Percentiles rank a stretch among this genome's conserved stretches.
These are phyloP conservation scores for Promerops cafer DNA, from an alignment of 2,113 vertebrate genomes.

Conservation along the genomic window DNA sequence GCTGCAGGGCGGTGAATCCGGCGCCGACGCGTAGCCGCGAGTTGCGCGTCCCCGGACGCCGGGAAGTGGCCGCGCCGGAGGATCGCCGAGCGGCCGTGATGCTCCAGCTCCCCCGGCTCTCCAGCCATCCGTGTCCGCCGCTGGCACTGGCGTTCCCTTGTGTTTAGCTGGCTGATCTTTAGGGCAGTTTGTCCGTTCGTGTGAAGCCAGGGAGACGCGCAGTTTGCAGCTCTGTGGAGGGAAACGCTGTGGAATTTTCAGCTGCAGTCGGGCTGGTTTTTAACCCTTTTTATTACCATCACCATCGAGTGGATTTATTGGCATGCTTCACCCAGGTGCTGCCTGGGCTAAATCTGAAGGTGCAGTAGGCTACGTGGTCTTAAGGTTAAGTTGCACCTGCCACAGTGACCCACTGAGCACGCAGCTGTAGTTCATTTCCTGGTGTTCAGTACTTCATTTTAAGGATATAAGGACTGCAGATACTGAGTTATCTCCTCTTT, in stretches of 20 bases:
- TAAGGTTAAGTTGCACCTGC: slow-evolving; percentile 45
- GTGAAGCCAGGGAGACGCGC: background rate
- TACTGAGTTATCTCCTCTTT: background rate
- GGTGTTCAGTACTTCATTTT: background rate
- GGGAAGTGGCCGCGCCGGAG: background rate
- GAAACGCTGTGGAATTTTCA: slow-evolving; percentile 42
- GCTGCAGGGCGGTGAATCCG: slow-evolving; percentile 26
- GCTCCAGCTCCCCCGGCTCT: background rate
- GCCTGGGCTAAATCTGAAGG: background rate
- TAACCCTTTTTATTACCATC: background rate
- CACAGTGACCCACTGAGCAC: background rate
- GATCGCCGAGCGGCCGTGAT: background rate
- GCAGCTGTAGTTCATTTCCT: background rate
- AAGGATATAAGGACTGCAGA: background rate
- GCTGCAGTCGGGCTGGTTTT: background rate
- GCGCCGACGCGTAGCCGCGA: background rate
- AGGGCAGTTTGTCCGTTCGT: background rate
- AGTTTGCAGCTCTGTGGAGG: background rate
- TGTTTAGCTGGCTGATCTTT: background rate
- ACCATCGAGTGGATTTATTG: background rate
- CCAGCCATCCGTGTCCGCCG: background rate
- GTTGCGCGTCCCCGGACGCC: background rate
- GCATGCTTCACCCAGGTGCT: background rate
- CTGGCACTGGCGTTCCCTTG: background rate
- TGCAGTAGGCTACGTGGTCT: background rate